Base-by-base conservation (phyloP, 2,797 vertebrate genomes). In the Pseudochirops corinnae region DNA sequence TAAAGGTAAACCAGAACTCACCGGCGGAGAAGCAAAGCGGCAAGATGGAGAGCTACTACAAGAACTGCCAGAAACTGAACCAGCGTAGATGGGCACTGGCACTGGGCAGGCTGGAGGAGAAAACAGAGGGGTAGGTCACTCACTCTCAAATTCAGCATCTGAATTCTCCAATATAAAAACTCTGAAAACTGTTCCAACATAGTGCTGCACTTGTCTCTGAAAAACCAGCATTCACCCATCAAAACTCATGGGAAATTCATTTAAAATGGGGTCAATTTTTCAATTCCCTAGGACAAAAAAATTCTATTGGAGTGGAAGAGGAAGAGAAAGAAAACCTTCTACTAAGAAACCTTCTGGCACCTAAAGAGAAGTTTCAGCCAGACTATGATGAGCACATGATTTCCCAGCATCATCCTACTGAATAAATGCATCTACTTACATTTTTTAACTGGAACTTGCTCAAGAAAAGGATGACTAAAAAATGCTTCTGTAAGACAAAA, bases 381-480 rank as follows among this genome's bases (percentile, higher is more conserved):
- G 39, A 50, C 2, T 74, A 74, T 18, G 0, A 24, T 26, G 39
- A 50, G 24, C 74, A 26, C 9, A 0, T 90, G 28, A 28, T 87
- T 87, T 87, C 39, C 24, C 55, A 94, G 29, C 26, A 93, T 50
- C 94, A 10, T 91, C 29, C 94, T n/a, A 87, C 26, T 50, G 93
- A 95, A 28, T 92, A 97, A 97, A 18, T 58, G 67, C 53, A 94
- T 14, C 16, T 95, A 98, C 99, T 99, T 98, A 99, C 99, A 99
- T 98, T 99, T 99, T 98, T 99, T 99, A 58, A 99, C 99, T 92
- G 99, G 98, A 60, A 99, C 96, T 24, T 99, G 99, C 97, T 99
- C 99, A 97, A 99, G 98, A 98, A 99, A 99, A 97, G 99, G 99
- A 98, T 99, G 99, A 98, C 97, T 99, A 98, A 99, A 99, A 98